phyloP scores from a whole-genome alignment of 2,113 vertebrate genomes.

The Pseudorhombus dupliciocellatus region DNA sequence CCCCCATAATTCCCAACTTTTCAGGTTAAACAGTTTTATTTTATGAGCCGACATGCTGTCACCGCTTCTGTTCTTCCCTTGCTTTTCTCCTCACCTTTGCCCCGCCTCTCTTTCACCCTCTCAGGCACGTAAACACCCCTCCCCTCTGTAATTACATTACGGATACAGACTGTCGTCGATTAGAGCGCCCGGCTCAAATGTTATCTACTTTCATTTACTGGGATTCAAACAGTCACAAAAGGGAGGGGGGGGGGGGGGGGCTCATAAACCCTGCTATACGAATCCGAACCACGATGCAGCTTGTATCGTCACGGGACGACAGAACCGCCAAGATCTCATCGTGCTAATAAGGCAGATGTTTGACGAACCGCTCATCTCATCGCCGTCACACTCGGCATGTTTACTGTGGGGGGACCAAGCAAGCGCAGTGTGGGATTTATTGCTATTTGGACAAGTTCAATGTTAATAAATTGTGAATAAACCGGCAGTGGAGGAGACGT shows the following conservation, averaged over 20 bases:
- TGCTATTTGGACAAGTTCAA: too few species aligned
- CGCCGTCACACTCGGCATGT: too few species aligned
- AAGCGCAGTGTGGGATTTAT: too few species aligned
- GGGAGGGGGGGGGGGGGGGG: slow-evolving; percentile 20
- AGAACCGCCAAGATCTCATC: too few species aligned
- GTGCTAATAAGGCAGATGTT: too few species aligned
- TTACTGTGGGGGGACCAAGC: not conserved
- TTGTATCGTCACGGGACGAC: too few species aligned
- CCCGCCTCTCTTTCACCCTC: slow-evolving; percentile 3
- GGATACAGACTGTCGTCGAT: slow-evolving; percentile 56
- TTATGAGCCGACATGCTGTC: slow-evolving; percentile 16
- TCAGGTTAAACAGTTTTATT: slow-evolving; percentile 44
- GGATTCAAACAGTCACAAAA: slow-evolving; percentile 16
- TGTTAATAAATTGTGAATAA: too few species aligned
- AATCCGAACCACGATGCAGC: too few species aligned
- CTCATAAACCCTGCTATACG: slow-evolving; percentile 15
- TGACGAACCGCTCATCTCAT: too few species aligned
- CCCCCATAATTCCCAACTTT: slow-evolving; percentile 19
- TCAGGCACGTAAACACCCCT: slow-evolving; percentile 50
- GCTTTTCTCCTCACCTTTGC: slow-evolving; percentile 7
- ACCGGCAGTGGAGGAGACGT: too few species aligned
- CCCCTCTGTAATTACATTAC: slow-evolving; percentile 54
- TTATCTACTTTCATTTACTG: slow-evolving; percentile 50
- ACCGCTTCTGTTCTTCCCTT: not conserved
- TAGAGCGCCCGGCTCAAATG: slow-evolving; percentile 5